A percentile compares a stretch with the other conserved stretches of the same genome.
These are phyloP conservation scores for Cryptocephalus primarius DNA, from an alignment of 2,888 invertebrate genomes.

Conservation along the genomic window DNA sequence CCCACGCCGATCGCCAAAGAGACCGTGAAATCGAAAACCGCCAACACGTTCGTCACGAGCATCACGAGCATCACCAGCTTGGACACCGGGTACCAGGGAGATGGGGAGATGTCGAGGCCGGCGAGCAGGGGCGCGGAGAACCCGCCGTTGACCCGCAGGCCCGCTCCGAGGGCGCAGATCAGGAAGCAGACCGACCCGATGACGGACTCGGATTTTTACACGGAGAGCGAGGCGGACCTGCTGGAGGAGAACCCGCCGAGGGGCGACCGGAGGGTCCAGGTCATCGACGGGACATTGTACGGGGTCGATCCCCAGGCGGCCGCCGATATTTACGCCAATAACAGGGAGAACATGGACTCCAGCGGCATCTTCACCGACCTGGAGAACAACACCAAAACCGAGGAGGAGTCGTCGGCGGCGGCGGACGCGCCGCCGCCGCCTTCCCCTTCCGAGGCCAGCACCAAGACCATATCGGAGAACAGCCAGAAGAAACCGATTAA, in stretches of 20 bases:
- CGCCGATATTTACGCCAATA: conserved; percentile 42
- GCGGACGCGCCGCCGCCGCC: conserved; percentile 32
- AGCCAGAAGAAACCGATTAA: conserved; percentile 37
- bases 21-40: conserved; percentile 50
- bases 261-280: conserved; percentile 64
- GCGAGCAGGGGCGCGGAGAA: conserved; percentile 73
- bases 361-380: conserved; percentile 83
- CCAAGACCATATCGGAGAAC: conserved; percentile 44
- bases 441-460: conserved; percentile 51
- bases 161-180: conserved; percentile 41
- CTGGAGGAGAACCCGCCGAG: conserved; percentile 62
- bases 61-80: conserved; percentile 85
- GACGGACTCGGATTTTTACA: conserved; percentile 88
- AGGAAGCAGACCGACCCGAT: conserved; percentile 64
- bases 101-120: conserved; percentile 80
- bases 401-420: conserved; percentile 22
- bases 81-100: conserved; percentile 90
- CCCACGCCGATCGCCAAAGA: conserved; percentile 50
- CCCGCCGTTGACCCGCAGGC: conserved; percentile 47
- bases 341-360: conserved; percentile 75
- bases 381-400: conserved; percentile 55
- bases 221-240: conserved; percentile 81
- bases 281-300: conserved; percentile 80
- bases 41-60: conserved; percentile 72
- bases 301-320: conserved; percentile 49